Evolutionary conservation across 2,113 vertebrate species (phyloP), one percentile per base, ranked within the genome.

Genomic region (Pampusana beccarii): DNA sequence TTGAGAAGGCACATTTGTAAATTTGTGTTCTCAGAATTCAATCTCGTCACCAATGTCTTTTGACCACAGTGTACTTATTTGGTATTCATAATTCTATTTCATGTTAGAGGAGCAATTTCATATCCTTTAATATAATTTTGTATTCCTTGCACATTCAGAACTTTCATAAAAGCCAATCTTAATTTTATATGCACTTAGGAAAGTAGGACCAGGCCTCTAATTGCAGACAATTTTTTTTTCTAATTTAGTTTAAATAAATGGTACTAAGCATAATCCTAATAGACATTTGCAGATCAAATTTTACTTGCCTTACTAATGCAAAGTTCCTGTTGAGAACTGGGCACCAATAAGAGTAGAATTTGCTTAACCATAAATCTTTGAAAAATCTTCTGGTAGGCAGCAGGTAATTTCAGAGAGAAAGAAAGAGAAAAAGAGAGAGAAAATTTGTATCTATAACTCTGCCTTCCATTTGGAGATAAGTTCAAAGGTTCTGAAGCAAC

Each of bases 401-500:
- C 48, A 92, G 85, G 71, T 93, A 64, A 86, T 94, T 95, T 93
- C 75, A 81, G 67, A 83, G 57, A 87, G 57, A 75, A 57, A 70
- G 72, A 72, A n/a, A 62, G 44, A 67, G 29, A 65, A 66, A 57
- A 75, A 44, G 42, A 80, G 60, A 54, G 61, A 82, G 60, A 85
- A 86, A 80, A 80, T 83, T 92, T 5, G 0, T 79, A 10, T 78
- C 83, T 21, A 36, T 89, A 92, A 92, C 19, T 91, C 57, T 23
- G 1, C 23, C 53, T 95, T 79, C 60, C 84, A 6, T 74, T 70
- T 88, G 61, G n/a, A 80, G 88, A 90, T 92, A 93, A 94, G 82
- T 96, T 95, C 90, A 93, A 77, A 86, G 85, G 58, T 93, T 88
- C 78, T 91, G 67, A 83, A 92, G 73, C 56, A 92, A 48, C 82